Evolutionary conservation across 1,140 invertebrate genomes (phyloP).

Genomic region (Bombus affinis): DNA sequence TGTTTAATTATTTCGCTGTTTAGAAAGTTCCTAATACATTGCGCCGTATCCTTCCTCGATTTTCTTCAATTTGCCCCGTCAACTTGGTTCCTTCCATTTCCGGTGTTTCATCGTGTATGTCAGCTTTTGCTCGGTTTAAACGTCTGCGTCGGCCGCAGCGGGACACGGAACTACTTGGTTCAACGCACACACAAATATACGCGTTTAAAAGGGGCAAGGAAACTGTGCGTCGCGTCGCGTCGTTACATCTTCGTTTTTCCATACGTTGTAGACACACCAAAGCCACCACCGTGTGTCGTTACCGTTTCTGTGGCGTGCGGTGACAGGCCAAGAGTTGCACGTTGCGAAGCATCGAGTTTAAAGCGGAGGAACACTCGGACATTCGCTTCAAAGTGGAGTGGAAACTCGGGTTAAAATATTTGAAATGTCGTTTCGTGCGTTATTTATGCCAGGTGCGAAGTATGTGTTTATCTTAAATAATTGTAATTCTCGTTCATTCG

Average conservation of each 20-base stretch:
- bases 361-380: slow-evolving; percentile 52
- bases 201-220: too few species aligned
- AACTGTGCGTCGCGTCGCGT: background rate
- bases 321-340: slow-evolving; percentile 34
- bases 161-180: background rate
- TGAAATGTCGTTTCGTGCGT: slow-evolving; percentile 39
- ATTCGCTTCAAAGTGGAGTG: slow-evolving; percentile 48
- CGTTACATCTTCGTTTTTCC: background rate
- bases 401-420: slow-evolving; percentile 58
- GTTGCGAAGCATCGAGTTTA: slow-evolving; percentile 65
- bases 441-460: slow-evolving; percentile 37
- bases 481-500: background rate
- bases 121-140: slow-evolving; percentile 10
- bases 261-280: background rate
- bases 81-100: too few species aligned
- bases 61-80: background rate
- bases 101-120: background rate
- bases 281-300: background rate
- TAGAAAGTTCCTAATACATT: slow-evolving; percentile 11
- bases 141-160: slow-evolving; percentile 34
- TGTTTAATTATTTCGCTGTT: slow-evolving; percentile 40
- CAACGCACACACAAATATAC: background rate
- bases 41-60: background rate
- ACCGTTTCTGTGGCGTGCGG: background rate
- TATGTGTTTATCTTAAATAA: slow-evolving; percentile 44